Evolutionary conservation across 2,797 vertebrate genomes (phyloP), one percentile per base, ranked within the genome.

Genomic region (Argentina silus): DNA sequence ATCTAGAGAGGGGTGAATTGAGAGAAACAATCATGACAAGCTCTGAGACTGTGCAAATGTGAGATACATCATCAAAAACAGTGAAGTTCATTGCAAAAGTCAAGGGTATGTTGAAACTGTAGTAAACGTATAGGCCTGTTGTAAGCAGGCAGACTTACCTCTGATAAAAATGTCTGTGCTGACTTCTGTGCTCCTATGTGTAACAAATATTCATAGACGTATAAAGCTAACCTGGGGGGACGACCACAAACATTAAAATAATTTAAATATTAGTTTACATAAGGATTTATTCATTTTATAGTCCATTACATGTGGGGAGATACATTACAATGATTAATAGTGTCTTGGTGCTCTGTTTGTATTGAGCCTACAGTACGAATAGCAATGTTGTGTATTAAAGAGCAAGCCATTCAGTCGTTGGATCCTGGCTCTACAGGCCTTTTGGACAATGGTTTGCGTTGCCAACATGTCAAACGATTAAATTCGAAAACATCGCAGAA

Each of bases 121-220:
- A 12, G 45, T 27, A 27, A 21, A 21, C 11, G 19, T 43, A 48
- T 27, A 48, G 45, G 45, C 8, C 10, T 21, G 6, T 48, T 50
- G 47, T 66, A 7, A 27, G 19, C 50, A 45, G 3, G 43, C 27
- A 36, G 9, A 63, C 94, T 95, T 91, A 98, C 97, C 96, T 98
- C 97, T 79, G 97, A 98, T 88, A 98, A 91, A 93, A 98, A 98
- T 83, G 97, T 98, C 96, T 98, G 97, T 91, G 97, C 97, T 64
- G 97, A 98, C 93, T 98, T 98, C 95, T 98, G 97, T 86, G 97
- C 97, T 87, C 97, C 97, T 86, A 98, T 96, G 84, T 98, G 97
- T 88, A 98, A 95, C 93, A 98, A 94, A 93, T 98, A 98, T 90
- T 98, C 97, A 76, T 98, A 98, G 81, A 98, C 97, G 68, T 98